Evolutionary conservation across 2,888 invertebrate species (phyloP).

Genomic region (Ceriagrion tenellum): DNA sequence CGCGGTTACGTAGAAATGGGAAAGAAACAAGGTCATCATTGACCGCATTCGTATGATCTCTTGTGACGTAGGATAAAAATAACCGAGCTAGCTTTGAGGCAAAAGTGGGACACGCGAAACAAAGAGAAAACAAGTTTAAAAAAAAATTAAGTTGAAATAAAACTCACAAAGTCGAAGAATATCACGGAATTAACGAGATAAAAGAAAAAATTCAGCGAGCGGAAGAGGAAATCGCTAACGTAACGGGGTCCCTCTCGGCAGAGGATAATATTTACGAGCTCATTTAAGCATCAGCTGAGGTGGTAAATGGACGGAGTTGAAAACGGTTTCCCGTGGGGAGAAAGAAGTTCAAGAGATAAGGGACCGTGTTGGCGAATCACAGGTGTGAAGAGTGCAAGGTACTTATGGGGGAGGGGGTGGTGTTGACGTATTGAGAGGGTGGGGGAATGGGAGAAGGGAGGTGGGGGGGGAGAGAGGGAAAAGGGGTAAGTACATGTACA

Average conservation of each 20-base stretch:
- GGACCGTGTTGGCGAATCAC: background rate
- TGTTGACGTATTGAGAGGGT: background rate
- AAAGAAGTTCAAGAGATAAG: background rate
- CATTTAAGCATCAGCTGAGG: background rate
- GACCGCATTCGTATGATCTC: background rate
- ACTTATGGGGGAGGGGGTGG: background rate
- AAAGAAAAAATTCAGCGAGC: too few species aligned
- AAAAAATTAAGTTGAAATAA: too few species aligned
- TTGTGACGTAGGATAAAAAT: background rate
- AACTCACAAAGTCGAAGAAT: too few species aligned
- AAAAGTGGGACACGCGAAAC: background rate
- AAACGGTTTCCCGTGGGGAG: background rate
- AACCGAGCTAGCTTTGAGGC: background rate
- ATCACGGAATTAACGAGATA: too few species aligned
- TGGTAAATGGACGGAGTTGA: slow-evolving; percentile 5
- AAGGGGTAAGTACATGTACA: background rate
- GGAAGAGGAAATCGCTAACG: background rate
- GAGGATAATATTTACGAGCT: slow-evolving; percentile 24
- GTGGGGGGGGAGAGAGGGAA: background rate
- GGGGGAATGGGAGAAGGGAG: too few species aligned
- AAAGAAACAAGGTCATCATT: background rate
- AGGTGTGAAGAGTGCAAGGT: slow-evolving; percentile 23
- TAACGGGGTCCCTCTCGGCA: background rate
- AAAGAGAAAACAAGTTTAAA: background rate
- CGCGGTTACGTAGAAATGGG: background rate